Base-by-base conservation (phyloP, 2,797 vertebrate genomes). In the Mustela erminea region DNA sequence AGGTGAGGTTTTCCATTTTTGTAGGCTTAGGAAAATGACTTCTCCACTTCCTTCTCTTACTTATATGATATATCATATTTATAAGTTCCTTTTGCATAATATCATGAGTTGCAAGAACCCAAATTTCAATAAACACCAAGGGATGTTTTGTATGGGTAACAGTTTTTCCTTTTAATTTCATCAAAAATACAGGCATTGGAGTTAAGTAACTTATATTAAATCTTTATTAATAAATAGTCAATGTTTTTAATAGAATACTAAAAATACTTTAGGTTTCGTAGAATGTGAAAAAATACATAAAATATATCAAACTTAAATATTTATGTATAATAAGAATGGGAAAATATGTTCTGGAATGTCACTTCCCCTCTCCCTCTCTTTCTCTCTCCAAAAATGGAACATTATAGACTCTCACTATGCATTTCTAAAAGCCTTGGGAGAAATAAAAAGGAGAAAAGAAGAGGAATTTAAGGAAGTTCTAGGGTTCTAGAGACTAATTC, bases 281-380 rank as follows among this genome's bases (percentile, higher is more conserved):
- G 75, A 90, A 87, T 88, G 83, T 84, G 78, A 94, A 94, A 94
- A 93, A 94, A 94, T 96, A 46, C 41, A 92, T 96, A 94, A 95
- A 96, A 78, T 90, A 90, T 83, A 97, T 81, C 93, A 93, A 80
- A 90, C 95, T 87, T 92, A 86, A 95, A 92, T 95, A 90, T 93
- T 96, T 88, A 72, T 93, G 20, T 81, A 64, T 87, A 68, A 92
- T 95, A 87, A 58, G 72, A 82, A 84, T 87, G 38, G 62, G 66
- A 80, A 95, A 97, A 90, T 96, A 66, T 75, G 60, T 93, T 91
- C 80, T 96, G 93, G 60, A 83, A 89, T 93, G 62, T 75, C 81
- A 15, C 54, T 90, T 54, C 41, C 32, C 32, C 27, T 80, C 17
- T 46, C 20, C 38, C n/a, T 92, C 41, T 90, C 15, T 56, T 0